Conservation (phyloP, 2,888 invertebrate species). For the Eudasyphora cyanicolor region DNA sequence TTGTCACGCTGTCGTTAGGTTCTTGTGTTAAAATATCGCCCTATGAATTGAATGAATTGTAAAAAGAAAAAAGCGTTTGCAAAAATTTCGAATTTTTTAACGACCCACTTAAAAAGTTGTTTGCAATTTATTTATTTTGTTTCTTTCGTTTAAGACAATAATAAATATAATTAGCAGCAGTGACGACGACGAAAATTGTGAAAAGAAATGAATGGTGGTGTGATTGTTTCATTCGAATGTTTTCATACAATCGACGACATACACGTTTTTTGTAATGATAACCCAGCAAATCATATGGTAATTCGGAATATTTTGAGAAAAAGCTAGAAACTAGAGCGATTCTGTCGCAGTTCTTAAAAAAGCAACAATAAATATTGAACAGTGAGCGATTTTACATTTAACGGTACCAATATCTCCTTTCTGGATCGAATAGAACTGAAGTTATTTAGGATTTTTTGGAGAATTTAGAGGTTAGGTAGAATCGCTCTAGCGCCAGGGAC, state of each 20-base stretch:
- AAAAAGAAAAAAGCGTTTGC: slow-evolving; percentile 40
- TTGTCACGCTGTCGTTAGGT: not conserved
- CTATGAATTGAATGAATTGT: slow-evolving; percentile 28
- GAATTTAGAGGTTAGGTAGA: too few relatives aligned
- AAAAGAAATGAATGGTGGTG: not conserved
- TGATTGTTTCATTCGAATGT: not conserved
- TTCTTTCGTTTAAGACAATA: slow-evolving; percentile 21
- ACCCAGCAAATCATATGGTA: not conserved
- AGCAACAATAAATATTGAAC: too few relatives aligned
- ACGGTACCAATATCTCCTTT: too few relatives aligned
- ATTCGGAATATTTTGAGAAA: too few relatives aligned
- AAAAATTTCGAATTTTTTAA: slow-evolving; percentile 39
- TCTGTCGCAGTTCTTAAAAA: too few relatives aligned
- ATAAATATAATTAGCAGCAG: slow-evolving; percentile 47
- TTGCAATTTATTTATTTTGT: slow-evolving; percentile 3
- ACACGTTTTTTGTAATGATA: not conserved
- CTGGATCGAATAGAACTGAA: too few relatives aligned
- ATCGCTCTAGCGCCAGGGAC: too few relatives aligned
- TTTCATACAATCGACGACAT: too few relatives aligned
- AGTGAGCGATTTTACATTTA: too few relatives aligned
- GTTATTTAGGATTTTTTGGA: too few relatives aligned
- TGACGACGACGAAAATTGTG: slow-evolving; percentile 24
- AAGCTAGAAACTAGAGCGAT: too few relatives aligned
- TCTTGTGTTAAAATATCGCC: slow-evolving; percentile 35
- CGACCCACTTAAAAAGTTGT: slow-evolving; percentile 49